phyloP scores from a whole-genome alignment of 2,797 vertebrate species.

The Oryzias sinensis region DNA sequence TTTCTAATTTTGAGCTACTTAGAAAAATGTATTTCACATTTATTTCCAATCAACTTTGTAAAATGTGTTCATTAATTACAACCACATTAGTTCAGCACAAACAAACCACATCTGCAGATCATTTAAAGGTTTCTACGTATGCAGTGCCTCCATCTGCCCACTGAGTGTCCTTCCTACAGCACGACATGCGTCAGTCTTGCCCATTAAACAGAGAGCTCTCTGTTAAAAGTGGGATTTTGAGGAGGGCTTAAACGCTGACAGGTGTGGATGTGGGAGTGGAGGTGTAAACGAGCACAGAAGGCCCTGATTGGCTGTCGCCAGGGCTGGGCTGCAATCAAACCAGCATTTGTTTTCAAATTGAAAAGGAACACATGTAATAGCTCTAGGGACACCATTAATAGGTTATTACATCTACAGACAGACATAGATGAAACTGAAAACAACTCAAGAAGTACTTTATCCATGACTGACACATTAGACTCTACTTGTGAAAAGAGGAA shows the following conservation, averaged over 20 bases:
- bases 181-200: slow-evolving; percentile 21
- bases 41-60: neutral
- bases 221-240: slow-evolving; percentile 54
- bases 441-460: slow-evolving; percentile 24
- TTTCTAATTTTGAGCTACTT: neutral
- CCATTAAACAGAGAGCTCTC: slow-evolving; percentile 62
- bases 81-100: neutral
- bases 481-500: slow-evolving; percentile 24
- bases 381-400: slow-evolving; percentile 36
- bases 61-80: neutral
- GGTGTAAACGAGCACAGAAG: slow-evolving; percentile 46
- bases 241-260: slow-evolving; percentile 68
- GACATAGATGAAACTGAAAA: slow-evolving; percentile 25
- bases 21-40: neutral
- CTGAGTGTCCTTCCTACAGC: slow-evolving; percentile 53
- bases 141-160: slow-evolving; percentile 53
- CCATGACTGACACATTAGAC: slow-evolving; percentile 17
- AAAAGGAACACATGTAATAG: slow-evolving; percentile 71
- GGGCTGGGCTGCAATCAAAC: slow-evolving; percentile 58
- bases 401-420: slow-evolving; percentile 49
- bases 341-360: slow-evolving; percentile 56
- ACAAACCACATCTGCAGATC: slow-evolving; percentile 23
- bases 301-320: slow-evolving; percentile 46
- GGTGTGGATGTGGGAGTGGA: slow-evolving; percentile 66
- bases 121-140: slow-evolving; percentile 17